Evolutionary conservation across 2,113 vertebrate genomes (phyloP), one percentile per base, ranked within the genome.

Genomic region (Rhea pennata): DNA sequence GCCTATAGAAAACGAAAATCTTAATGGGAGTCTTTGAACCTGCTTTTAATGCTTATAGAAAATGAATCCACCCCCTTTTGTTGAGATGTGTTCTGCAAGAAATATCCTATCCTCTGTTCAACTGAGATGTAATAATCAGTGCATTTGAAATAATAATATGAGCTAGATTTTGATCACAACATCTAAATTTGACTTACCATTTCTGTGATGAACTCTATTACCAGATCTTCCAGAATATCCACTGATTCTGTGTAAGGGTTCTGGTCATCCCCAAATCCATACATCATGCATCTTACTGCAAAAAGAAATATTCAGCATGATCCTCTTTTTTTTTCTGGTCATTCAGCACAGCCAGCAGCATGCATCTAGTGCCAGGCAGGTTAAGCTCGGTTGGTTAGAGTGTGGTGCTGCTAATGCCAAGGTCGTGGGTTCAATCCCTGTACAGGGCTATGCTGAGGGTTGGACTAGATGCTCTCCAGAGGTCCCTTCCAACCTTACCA

Each of bases 191-290:
- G 23, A 90, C 98, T 97, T 97, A 99, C 98, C 99, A 99, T 99
- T 96, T 99, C 99, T 39, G 99, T 99, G 97, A 99, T 98, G 87
- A 99, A 99, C 93, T 99, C 99, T 92, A 99, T 99, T 58, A 99
- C 99, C 76, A 99, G 98, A 77, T 99, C 99, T 97, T 99, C 99
- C 75, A 99, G 98, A 77, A 99, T 99, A 89, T 99, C 99, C 93
- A 99, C 99, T 0, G 99, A 99, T 81, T 99, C 99, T 9, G 99
- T 99, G 75, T 99, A 99, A 50, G 99, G 99, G 95, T 99, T 99
- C 98, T 99, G 99, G 96, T 99, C 99, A 66, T 99, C 99, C 20
- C 99, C 99, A 4, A 99, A 99, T 9, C 99, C 99, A 94, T 99
- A 99, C 99, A 99, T 99, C 99, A 99, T 99, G 88, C 99, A 99